Conservation (phyloP, 1,140 invertebrate genomes). For the Proales similis region DNA sequence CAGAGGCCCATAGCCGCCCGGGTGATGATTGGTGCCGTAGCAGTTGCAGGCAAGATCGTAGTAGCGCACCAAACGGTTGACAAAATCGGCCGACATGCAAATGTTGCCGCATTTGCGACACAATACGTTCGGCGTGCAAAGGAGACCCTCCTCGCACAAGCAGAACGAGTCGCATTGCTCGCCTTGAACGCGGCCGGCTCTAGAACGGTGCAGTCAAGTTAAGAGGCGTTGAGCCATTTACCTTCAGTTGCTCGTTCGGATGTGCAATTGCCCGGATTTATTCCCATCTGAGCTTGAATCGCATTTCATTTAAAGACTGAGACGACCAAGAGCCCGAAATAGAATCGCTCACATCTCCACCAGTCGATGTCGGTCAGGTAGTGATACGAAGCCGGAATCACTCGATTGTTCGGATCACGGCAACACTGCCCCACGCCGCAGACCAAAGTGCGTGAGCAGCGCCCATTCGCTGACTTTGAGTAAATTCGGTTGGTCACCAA, state of each 20-base stretch:
- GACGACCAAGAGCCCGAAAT: background rate
- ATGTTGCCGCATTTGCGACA: slow-evolving; percentile 1
- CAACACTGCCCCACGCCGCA: slow-evolving; percentile 2
- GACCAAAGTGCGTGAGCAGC: background rate
- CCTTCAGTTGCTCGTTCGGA: slow-evolving; percentile 1
- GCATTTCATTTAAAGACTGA: background rate
- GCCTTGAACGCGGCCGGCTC: background rate
- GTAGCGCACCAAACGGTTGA: background rate
- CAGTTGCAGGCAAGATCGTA: background rate
- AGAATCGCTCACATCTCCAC: too few species aligned
- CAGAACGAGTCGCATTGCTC: slow-evolving; percentile 8
- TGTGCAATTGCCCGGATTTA: background rate
- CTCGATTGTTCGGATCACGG: background rate
- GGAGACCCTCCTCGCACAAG: background rate
- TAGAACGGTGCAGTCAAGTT: background rate
- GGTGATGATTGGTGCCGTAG: background rate
- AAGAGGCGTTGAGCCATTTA: background rate
- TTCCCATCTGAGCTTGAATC: background rate
- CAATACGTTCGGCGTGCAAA: background rate
- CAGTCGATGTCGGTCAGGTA: slow-evolving; percentile 4
- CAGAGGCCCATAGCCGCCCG: too few species aligned
- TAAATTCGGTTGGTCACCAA: too few species aligned
- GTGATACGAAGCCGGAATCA: background rate
- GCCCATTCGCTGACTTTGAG: too few species aligned
- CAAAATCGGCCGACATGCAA: slow-evolving; percentile 1